phyloP scores from a whole-genome alignment of 1,140 invertebrate species.

The Maniola jurtina region DNA sequence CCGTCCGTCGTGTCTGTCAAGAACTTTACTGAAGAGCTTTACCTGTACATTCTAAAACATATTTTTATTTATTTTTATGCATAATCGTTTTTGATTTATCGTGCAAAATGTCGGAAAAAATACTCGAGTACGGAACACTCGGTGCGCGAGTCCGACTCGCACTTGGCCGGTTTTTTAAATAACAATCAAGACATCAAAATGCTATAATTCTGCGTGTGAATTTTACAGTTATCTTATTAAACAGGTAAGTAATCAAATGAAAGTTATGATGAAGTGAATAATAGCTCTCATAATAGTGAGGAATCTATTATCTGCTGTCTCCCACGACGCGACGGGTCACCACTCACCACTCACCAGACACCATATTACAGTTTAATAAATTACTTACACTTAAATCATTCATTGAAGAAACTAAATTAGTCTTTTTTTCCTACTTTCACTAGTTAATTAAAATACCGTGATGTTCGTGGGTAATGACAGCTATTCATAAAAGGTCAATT shows the following conservation, averaged over 20 bases:
- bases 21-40: too few relatives aligned
- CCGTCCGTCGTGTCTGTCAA: too few relatives aligned
- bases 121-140: too few relatives aligned
- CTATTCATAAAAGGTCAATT: not conserved
- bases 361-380: conserved; percentile 35
- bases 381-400: conserved; percentile 23
- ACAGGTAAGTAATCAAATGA: conserved; percentile 47
- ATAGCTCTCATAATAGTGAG: conserved; percentile 46
- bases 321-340: conserved; percentile 58
- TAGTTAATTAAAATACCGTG: not conserved
- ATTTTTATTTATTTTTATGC: too few relatives aligned
- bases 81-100: too few relatives aligned
- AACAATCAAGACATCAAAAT: conserved; percentile 2
- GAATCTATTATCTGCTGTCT: conserved; percentile 58
- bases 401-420: conserved; percentile 17
- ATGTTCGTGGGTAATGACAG: too few relatives aligned
- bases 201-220: conserved; percentile 37
- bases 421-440: conserved; percentile 27
- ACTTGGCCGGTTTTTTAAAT: not conserved
- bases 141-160: too few relatives aligned
- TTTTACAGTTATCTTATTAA: conserved; percentile 39
- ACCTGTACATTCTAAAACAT: too few relatives aligned
- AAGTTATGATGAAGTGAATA: conserved; percentile 52
- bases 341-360: too few relatives aligned
- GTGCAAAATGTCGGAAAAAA: too few relatives aligned